Evolutionary conservation across 1,140 invertebrate genomes (phyloP).

Genomic region (Agrilus planipennis): DNA sequence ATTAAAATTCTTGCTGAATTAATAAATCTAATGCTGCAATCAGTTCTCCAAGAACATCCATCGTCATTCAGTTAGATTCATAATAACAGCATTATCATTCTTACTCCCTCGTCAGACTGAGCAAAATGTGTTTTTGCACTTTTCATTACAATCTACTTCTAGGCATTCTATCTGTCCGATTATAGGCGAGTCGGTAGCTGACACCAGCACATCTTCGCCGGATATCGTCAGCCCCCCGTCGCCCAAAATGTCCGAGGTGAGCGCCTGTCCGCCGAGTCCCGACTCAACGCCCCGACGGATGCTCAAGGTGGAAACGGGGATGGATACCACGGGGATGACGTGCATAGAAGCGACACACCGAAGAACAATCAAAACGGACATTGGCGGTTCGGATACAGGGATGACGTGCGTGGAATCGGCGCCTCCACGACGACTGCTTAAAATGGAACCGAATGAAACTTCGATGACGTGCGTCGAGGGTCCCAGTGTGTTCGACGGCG

Average conservation of each 20-base stretch:
- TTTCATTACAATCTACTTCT: constrained; percentile 30
- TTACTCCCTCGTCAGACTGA: no score
- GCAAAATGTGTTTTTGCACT: no score
- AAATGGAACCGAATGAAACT: constrained; percentile 21
- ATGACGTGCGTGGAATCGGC: constrained; percentile 29
- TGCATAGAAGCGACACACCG: constrained; percentile 25
- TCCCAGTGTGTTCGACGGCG: constrained; percentile 28
- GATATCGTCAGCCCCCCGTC: constrained; percentile 65
- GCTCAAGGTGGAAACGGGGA: constrained; percentile 19
- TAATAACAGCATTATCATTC: no score
- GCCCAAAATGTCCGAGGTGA: constrained; percentile 49
- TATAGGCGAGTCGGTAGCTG: constrained; percentile 76
- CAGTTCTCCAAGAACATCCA: no score
- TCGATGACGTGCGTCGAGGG: constrained; percentile 26
- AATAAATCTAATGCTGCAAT: no score
- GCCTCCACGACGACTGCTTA: constrained; percentile 19
- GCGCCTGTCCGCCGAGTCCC: constrained; percentile 25
- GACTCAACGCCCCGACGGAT: constrained; percentile 25
- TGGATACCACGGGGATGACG: constrained; percentile 23
- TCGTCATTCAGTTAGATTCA: no score
- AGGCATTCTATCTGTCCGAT: constrained; percentile 32
- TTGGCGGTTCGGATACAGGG: no score
- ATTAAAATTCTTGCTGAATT: no score
- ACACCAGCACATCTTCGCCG: constrained; percentile 78
- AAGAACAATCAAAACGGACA: no score